These are phyloP conservation scores for Chaetops frenatus DNA, from an alignment of 2,113 vertebrate species.

Conservation along the genomic window DNA sequence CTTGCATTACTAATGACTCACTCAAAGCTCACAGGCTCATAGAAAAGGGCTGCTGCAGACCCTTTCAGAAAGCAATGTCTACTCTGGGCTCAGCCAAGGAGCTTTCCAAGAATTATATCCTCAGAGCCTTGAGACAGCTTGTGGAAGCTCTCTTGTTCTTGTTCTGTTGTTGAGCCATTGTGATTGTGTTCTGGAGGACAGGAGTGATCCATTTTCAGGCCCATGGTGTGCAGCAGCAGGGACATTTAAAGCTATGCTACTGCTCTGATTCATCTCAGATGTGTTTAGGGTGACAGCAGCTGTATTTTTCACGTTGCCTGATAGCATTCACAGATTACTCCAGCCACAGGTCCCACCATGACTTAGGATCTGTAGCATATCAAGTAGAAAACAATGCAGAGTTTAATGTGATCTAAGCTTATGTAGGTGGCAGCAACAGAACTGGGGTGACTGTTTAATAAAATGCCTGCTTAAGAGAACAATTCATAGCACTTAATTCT, in stretches of 20 bases:
- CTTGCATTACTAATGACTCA: not conserved
- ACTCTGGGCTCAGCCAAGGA: not conserved
- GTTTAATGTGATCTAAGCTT: not conserved
- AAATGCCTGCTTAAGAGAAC: not conserved
- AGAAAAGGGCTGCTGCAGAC: not conserved
- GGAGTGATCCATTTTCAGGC: not conserved
- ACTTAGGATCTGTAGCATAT: not conserved
- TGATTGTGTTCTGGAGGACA: not conserved
- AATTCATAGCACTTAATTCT: not conserved
- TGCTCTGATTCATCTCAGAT: not conserved
- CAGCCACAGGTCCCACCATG: not conserved
- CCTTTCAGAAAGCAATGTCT: not conserved
- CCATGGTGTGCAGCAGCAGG: not conserved
- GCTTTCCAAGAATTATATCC: not conserved
- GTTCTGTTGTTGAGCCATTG: not conserved
- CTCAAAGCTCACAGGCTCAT: not conserved
- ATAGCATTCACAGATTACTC: not conserved
- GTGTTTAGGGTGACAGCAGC: not conserved
- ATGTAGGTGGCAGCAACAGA: not conserved
- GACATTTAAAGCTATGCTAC: not conserved
- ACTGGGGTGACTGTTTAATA: not conserved
- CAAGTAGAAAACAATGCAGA: not conserved
- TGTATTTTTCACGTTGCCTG: not conserved
- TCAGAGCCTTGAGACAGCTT: not conserved
- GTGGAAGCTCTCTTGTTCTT: not conserved